phyloP scores from a whole-genome alignment of 1,140 invertebrate genomes.

The Scaptodrosophila lebanonensis region DNA sequence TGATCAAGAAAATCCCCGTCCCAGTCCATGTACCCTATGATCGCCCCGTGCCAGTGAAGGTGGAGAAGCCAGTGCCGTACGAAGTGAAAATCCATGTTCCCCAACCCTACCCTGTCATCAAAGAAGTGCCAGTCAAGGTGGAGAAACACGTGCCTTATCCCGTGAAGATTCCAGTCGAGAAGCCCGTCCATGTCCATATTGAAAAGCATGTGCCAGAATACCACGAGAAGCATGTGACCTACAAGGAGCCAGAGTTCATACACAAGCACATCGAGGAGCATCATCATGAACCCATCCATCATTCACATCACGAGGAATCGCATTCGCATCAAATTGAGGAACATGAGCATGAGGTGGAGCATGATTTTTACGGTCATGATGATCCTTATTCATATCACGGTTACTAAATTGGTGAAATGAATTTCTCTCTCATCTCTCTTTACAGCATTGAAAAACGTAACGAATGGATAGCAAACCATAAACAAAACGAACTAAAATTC shows the following conservation, averaged over 20 bases:
- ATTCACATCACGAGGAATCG: slow-evolving; percentile 50
- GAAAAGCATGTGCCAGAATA: slow-evolving; percentile 73
- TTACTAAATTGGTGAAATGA: slow-evolving; percentile 69
- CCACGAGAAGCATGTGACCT: slow-evolving; percentile 71
- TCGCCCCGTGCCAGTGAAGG: slow-evolving; percentile 81
- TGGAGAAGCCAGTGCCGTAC: slow-evolving; percentile 80
- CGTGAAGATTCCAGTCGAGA: slow-evolving; percentile 80
- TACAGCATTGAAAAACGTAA: slow-evolving; percentile 67
- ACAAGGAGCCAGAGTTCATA: slow-evolving; percentile 72
- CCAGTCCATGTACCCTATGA: slow-evolving; percentile 80
- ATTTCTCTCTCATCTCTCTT: slow-evolving; percentile 59
- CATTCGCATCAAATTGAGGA: slow-evolving; percentile 63
- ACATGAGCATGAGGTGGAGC: slow-evolving; percentile 58
- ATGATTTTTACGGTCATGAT: slow-evolving; percentile 68
- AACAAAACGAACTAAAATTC: slow-evolving; percentile 17
- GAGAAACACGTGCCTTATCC: slow-evolving; percentile 80
- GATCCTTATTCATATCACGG: slow-evolving; percentile 63
- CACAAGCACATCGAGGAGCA: slow-evolving; percentile 72
- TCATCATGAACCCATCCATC: slow-evolving; percentile 58
- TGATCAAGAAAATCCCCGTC: slow-evolving; percentile 79
- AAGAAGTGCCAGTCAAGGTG: slow-evolving; percentile 78
- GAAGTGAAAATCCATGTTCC: slow-evolving; percentile 80
- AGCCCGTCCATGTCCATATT: slow-evolving; percentile 78
- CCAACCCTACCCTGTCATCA: slow-evolving; percentile 78
- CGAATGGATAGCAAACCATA: slow-evolving; percentile 32